phyloP scores from a whole-genome alignment of 1,140 invertebrate genomes.

The Cheumatopsyche charites region DNA sequence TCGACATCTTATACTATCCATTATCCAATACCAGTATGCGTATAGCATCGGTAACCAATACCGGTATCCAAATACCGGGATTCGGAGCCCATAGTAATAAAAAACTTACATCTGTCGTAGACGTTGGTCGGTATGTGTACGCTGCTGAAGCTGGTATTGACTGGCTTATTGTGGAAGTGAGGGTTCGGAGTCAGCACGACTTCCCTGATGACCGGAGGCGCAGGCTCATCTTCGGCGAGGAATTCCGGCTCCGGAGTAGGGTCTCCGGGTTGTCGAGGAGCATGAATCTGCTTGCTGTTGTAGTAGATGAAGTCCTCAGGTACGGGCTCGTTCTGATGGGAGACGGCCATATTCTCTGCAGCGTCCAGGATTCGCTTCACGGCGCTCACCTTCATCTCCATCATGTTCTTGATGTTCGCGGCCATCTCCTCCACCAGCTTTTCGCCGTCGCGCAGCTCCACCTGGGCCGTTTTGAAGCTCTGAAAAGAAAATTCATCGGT shows the following conservation, averaged over 20 bases:
- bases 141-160: slow-evolving; percentile 85
- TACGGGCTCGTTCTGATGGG: slow-evolving; percentile 63
- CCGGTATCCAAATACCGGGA: too few species aligned
- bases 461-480: slow-evolving; percentile 75
- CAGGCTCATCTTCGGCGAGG: slow-evolving; percentile 60
- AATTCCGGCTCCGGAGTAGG: slow-evolving; percentile 60
- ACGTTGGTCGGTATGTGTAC: slow-evolving; percentile 97
- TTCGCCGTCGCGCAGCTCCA: slow-evolving; percentile 72
- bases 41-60: too few species aligned
- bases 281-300: slow-evolving; percentile 75
- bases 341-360: slow-evolving; percentile 75
- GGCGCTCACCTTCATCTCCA: slow-evolving; percentile 82
- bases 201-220: slow-evolving; percentile 61
- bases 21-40: too few species aligned
- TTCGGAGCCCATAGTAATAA: too few species aligned
- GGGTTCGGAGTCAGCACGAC: slow-evolving; percentile 70
- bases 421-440: slow-evolving; percentile 77
- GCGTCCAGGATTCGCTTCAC: slow-evolving; percentile 84
- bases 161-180: slow-evolving; percentile 80
- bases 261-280: slow-evolving; percentile 53
- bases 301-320: slow-evolving; percentile 71
- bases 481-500: too few species aligned
- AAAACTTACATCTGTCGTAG: slow-evolving; percentile 81
- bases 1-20: too few species aligned
- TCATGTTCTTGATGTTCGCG: slow-evolving; percentile 79